phyloP scores from a whole-genome alignment of 1,140 invertebrate species.

The Mamestra configurata region DNA sequence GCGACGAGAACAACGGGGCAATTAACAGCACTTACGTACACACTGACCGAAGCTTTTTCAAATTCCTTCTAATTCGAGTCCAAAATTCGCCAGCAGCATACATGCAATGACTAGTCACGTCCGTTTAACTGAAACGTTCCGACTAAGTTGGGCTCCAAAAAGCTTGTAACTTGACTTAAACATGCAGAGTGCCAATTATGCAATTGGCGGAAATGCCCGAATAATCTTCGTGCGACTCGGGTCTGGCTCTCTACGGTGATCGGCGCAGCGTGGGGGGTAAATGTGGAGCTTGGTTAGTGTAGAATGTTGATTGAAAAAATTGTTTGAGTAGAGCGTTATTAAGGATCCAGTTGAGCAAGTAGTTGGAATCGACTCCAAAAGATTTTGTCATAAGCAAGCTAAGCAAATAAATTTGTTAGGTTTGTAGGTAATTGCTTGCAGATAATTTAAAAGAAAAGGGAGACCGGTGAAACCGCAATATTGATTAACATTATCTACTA shows the following conservation, averaged over 20 bases:
- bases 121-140: conserved; percentile 23
- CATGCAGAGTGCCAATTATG: conserved; percentile 52
- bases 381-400: too few relatives aligned
- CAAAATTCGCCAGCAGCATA: background rate
- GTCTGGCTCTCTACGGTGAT: background rate
- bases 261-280: background rate
- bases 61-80: background rate
- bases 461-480: too few relatives aligned
- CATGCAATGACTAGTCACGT: conserved; percentile 21
- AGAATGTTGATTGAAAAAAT: background rate
- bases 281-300: too few relatives aligned
- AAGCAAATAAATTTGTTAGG: too few relatives aligned
- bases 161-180: conserved; percentile 28
- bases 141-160: conserved; percentile 28
- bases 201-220: conserved; percentile 34
- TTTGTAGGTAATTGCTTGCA: too few relatives aligned
- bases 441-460: too few relatives aligned
- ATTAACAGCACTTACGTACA: too few relatives aligned
- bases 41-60: too few relatives aligned
- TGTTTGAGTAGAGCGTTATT: background rate
- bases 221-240: conserved; percentile 21
- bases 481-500: too few relatives aligned
- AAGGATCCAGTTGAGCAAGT: too few relatives aligned
- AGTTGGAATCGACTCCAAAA: too few relatives aligned
- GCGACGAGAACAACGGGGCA: too few relatives aligned